Evolutionary conservation across 2,888 invertebrate genomes (phyloP), one percentile per base, ranked within the genome.

Genomic region (Polyommatus iphigenia): DNA sequence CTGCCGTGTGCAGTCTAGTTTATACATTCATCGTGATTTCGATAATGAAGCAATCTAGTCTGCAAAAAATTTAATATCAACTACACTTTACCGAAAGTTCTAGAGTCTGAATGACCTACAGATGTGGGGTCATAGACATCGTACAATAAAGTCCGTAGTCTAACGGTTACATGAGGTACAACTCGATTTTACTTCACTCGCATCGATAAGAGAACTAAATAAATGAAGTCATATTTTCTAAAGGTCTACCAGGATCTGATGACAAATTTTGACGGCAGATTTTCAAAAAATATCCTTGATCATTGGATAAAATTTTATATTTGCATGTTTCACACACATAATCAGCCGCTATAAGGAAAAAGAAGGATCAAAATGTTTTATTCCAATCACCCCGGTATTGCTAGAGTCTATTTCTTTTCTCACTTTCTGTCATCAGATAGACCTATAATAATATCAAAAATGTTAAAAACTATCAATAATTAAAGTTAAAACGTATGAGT

Each of bases 71-170:
- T 32, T 6, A 29, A 67, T 29, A 32, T 29, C 0, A 24, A 24
- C 20, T 59, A 67, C 7, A 15, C 54, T 54, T 54, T 54, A 54
- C 67, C 29, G 67, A 67, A 67, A 15, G 29, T 67, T 67, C 32
- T 32, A 67, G 29, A 62, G 2, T 32, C 67, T 67, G 29, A 67
- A 29, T 32, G 29, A 67, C 67, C 67, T 67, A 67, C 18, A 32
- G 67, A 32, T 67, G 15, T 18, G 67, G 67, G 67, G 67, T 67
- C 67, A 67, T 67, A 32, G 67, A 67, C 67, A 32, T 29, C 67
- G 67, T 67, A 67, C 67, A 67, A 67, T 67, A 67, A 29, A 15
- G 29, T 29, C 29, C 18, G 67, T 67, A 32, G 67, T 29, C 67
- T 67, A 67, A 67, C 67, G 67, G 67, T 67, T 67, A 29, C 67